Conservation (phyloP, 1,140 invertebrate genomes). For the Drosophila insularis region DNA sequence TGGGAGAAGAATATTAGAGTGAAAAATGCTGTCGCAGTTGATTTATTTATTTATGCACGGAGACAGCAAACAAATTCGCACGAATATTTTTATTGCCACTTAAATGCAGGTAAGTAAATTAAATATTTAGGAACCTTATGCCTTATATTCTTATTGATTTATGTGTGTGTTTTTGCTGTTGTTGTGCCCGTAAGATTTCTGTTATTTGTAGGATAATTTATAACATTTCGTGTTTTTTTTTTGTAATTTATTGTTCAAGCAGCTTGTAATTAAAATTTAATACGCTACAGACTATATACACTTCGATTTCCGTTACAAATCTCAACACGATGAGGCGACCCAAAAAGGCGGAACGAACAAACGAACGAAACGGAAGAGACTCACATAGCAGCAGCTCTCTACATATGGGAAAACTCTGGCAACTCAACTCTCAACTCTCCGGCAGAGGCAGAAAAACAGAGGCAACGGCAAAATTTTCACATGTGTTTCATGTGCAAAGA, state of each 20-base stretch:
- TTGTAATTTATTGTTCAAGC: slow-evolving; percentile 2
- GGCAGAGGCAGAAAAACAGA: slow-evolving; percentile 28
- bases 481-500: slow-evolving; percentile 80
- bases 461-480: slow-evolving; percentile 67
- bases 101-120: slow-evolving; percentile 61
- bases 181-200: neutral
- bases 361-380: slow-evolving; percentile 21
- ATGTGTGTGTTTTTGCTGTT: slow-evolving; percentile 24
- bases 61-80: slow-evolving; percentile 37
- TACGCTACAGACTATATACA: slow-evolving; percentile 16
- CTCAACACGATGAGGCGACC: slow-evolving; percentile 34
- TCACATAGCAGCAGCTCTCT: slow-evolving; percentile 16
- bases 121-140: slow-evolving; percentile 63
- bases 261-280: slow-evolving; percentile 38
- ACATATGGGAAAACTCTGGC: slow-evolving; percentile 52
- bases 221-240: neutral
- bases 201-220: slow-evolving; percentile 11
- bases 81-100: slow-evolving; percentile 64
- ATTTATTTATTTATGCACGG: slow-evolving; percentile 65
- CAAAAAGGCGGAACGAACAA: slow-evolving; percentile 32
- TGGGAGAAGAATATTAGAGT: neutral
- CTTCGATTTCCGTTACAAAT: slow-evolving; percentile 49
- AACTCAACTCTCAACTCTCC: slow-evolving; percentile 28
- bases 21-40: slow-evolving; percentile 23
- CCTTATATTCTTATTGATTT: slow-evolving; percentile 62